A percentile compares a stretch with the other conserved stretches of the same genome.
Conservation (phyloP, 2,113 vertebrate genomes). For the Genyomyrus donnyi region DNA sequence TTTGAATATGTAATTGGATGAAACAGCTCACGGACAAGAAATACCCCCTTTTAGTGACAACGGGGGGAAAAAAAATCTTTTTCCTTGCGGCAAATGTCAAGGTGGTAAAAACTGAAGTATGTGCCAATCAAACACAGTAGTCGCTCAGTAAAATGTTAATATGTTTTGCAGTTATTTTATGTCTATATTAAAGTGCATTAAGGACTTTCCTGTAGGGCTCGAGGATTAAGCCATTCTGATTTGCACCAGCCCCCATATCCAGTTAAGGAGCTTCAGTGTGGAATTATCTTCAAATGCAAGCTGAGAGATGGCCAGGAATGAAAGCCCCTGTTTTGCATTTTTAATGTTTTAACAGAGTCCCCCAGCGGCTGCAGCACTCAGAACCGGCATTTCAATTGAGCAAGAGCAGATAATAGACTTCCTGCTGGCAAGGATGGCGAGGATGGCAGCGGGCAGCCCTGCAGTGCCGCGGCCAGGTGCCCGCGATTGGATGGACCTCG, state of each 20-base stretch:
- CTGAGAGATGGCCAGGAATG: slow-evolving; percentile 59
- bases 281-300: slow-evolving; percentile 66
- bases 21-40: background rate
- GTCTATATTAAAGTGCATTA: slow-evolving; percentile 59
- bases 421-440: slow-evolving; percentile 32
- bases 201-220: slow-evolving; percentile 62
- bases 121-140: slow-evolving; percentile 13
- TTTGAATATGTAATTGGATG: slow-evolving; percentile 13
- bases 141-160: slow-evolving; percentile 19
- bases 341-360: slow-evolving; percentile 55
- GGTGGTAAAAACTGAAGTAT: slow-evolving; percentile 11
- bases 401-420: slow-evolving; percentile 51
- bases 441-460: background rate
- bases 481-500: background rate
- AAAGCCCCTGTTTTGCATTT: slow-evolving; percentile 56
- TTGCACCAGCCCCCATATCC: slow-evolving; percentile 61
- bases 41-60: slow-evolving; percentile 4
- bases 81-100: slow-evolving; percentile 15
- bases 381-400: slow-evolving; percentile 53
- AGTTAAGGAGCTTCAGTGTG: slow-evolving; percentile 59
- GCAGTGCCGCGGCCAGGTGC: background rate
- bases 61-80: background rate
- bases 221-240: slow-evolving; percentile 65
- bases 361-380: slow-evolving; percentile 42
- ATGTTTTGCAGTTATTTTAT: slow-evolving; percentile 28